These are phyloP conservation scores for Enchytraeus crypticus DNA, from an alignment of 2,888 invertebrate species.

Conservation along the genomic window DNA sequence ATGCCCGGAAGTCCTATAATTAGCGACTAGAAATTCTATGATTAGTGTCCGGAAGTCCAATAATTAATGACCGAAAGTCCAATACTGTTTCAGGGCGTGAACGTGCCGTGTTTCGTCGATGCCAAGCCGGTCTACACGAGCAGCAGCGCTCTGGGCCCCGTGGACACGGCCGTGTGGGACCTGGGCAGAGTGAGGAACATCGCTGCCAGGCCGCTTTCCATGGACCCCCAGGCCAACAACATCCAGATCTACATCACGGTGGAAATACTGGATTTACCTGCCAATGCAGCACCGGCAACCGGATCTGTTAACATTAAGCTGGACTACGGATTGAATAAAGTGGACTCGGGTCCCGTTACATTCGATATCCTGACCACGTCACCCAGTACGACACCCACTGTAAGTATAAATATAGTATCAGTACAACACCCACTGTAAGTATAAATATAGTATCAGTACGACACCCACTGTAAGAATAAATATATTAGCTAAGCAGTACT, in stretches of 20 bases:
- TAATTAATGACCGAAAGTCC: too few species aligned
- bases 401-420: too few species aligned
- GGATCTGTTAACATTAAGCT: neutral
- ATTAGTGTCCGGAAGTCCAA: too few species aligned
- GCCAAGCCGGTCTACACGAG: conserved; percentile 9
- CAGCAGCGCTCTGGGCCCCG: neutral
- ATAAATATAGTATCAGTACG: too few species aligned
- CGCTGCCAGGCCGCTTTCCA: neutral
- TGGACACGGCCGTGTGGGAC: conserved; percentile 11
- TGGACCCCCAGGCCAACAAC: conserved; percentile 13
- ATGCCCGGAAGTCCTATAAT: too few species aligned
- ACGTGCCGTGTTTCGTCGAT: conserved; percentile 24
- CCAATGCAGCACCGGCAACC: neutral
- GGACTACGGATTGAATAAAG: neutral
- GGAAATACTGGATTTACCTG: conserved; percentile 2
- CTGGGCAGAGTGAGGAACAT: conserved; percentile 20
- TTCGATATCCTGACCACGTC: too few species aligned
- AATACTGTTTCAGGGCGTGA: conserved; percentile 13
- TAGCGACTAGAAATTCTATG: too few species aligned
- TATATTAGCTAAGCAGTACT: too few species aligned
- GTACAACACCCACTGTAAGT: too few species aligned
- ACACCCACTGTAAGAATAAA: too few species aligned
- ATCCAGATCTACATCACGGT: conserved; percentile 13
- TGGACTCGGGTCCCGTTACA: too few species aligned
- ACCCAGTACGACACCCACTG: too few species aligned